Percentiles rank a stretch among this genome's conserved stretches.
These are phyloP conservation scores for Corvus moneduloides DNA, from an alignment of 2,113 vertebrate species.

Conservation along the genomic window DNA sequence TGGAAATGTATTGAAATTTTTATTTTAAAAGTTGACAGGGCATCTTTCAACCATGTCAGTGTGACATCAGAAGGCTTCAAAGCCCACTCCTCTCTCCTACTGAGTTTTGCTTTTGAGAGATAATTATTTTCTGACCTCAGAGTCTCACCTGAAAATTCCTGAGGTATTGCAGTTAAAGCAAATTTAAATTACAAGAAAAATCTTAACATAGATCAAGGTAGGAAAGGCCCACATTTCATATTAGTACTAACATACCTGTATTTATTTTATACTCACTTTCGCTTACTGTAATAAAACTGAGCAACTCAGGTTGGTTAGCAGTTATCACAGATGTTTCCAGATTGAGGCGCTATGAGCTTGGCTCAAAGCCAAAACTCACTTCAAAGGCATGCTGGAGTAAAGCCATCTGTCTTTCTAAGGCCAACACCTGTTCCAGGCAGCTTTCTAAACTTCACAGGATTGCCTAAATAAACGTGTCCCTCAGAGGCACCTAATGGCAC, in stretches of 20 bases:
- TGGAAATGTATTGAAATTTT: not conserved
- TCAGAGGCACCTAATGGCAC: not conserved
- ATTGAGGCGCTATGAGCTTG: not conserved
- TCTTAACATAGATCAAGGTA: not conserved
- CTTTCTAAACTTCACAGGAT: not conserved
- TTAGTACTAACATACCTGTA: not conserved
- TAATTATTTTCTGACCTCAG: not conserved
- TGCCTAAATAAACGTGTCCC: not conserved
- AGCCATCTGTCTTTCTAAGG: constrained; percentile 13
- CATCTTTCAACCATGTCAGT: not conserved
- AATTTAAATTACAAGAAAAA: not conserved
- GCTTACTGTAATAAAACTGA: not conserved
- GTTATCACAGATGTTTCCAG: constrained; percentile 12
- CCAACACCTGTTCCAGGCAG: not conserved
- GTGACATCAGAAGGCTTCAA: not conserved
- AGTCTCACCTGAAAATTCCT: not conserved
- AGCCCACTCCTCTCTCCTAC: not conserved
- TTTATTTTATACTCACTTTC: not conserved
- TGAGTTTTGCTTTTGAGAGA: not conserved
- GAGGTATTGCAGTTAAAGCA: not conserved
- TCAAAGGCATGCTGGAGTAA: not conserved
- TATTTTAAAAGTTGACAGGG: not conserved
- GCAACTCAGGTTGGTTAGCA: not conserved
- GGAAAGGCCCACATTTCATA: not conserved
- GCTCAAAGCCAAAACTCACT: constrained; percentile 10